These are phyloP conservation scores for Hydrozoanthus gracilis DNA, from an alignment of 92 coral and sea anemone species.

Conservation along the genomic window DNA sequence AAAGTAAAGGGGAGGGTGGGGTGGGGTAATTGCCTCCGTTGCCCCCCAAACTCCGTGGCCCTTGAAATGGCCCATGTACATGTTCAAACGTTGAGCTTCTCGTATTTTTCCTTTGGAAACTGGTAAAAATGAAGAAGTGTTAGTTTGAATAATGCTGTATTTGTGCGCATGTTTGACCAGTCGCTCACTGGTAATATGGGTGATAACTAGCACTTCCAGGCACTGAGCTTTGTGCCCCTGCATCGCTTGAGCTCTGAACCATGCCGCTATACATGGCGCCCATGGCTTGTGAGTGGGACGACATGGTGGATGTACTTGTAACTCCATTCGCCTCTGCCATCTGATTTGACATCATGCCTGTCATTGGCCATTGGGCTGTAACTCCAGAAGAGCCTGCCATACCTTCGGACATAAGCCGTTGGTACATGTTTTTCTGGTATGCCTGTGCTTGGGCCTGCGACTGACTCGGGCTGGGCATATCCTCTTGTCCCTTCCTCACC, in stretches of 20 bases:
- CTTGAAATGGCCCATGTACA: too few relatives aligned
- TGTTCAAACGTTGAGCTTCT: too few relatives aligned
- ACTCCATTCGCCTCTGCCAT: slow-evolving; percentile 57
- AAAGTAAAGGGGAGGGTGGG: too few relatives aligned
- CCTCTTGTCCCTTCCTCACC: slow-evolving; percentile 31
- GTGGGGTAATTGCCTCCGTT: too few relatives aligned
- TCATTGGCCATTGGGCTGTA: slow-evolving; percentile 53
- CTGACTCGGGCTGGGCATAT: slow-evolving; percentile 21
- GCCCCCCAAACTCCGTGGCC: too few relatives aligned
- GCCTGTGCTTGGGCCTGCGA: slow-evolving; percentile 43
- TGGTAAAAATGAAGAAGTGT: neutral
- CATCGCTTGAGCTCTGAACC: slow-evolving; percentile 51
- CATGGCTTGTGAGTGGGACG: slow-evolving; percentile 51
- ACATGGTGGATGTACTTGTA: slow-evolving; percentile 51
- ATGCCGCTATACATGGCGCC: slow-evolving; percentile 65
- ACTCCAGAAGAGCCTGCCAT: slow-evolving; percentile 58
- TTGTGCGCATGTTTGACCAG: neutral
- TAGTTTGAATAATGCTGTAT: too few relatives aligned
- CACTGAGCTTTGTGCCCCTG: slow-evolving; percentile 37
- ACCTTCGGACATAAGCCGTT: slow-evolving; percentile 68
- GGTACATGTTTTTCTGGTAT: slow-evolving; percentile 65
- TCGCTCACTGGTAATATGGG: slow-evolving; percentile 62
- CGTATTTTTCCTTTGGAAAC: neutral
- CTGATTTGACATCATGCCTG: slow-evolving; percentile 46
- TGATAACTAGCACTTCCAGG: slow-evolving; percentile 40